These are phyloP conservation scores for Sarcophaga carnaria DNA, from an alignment of 2,888 invertebrate genomes.

Conservation along the genomic window DNA sequence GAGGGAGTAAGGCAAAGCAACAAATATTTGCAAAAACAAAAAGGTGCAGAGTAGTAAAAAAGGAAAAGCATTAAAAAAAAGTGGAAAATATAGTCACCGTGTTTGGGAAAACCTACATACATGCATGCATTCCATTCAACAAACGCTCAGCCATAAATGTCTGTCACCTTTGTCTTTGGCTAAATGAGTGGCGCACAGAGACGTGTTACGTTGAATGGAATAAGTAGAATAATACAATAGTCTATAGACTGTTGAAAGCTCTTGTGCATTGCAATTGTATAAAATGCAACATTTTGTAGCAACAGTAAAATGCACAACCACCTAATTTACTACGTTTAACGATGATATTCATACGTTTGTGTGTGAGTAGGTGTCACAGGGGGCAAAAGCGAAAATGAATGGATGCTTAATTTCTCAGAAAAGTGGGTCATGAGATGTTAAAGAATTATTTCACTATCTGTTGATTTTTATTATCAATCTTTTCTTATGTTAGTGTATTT, in stretches of 20 bases:
- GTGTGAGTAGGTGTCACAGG: not conserved
- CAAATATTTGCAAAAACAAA: too few relatives aligned
- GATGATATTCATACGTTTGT: not conserved
- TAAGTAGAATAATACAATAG: slow-evolving; percentile 4
- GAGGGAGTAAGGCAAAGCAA: not conserved
- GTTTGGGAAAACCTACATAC: too few relatives aligned
- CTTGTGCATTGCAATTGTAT: slow-evolving; percentile 38
- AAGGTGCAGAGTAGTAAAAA: too few relatives aligned
- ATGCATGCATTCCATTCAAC: too few relatives aligned
- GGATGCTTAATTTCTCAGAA: slow-evolving; percentile 36
- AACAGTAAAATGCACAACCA: slow-evolving; percentile 59
- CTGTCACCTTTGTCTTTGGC: slow-evolving; percentile 49
- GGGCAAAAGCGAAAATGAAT: slow-evolving; percentile 1
- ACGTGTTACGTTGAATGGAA: slow-evolving; percentile 37
- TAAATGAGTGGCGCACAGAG: slow-evolving; percentile 41
- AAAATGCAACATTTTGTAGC: slow-evolving; percentile 54
- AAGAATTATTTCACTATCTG: slow-evolving; percentile 9
- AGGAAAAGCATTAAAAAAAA: not conserved
- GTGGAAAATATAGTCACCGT: not conserved
- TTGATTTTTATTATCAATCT: not conserved
- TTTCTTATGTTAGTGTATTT: not conserved
- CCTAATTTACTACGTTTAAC: slow-evolving; percentile 52
- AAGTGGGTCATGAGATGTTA: slow-evolving; percentile 6
- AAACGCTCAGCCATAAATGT: slow-evolving; percentile 38
- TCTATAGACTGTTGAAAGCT: slow-evolving; percentile 29